phyloP scores from a whole-genome alignment of 2,888 invertebrate genomes.

The Tuberolachnus salignus region DNA sequence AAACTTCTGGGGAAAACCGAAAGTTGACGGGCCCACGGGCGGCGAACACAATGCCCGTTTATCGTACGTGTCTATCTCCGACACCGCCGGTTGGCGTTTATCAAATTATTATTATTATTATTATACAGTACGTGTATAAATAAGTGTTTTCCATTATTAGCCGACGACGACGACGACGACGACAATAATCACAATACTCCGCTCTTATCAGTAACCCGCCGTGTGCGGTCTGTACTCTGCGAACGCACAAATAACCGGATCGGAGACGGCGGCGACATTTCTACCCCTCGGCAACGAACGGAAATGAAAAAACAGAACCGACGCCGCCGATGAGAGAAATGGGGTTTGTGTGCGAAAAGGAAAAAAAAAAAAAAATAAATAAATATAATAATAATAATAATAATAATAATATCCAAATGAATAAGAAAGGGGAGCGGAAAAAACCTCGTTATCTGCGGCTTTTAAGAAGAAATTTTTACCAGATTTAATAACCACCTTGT shows the following conservation, averaged over 20 bases:
- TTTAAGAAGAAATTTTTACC: slow-evolving; percentile 53
- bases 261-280: slow-evolving; percentile 3
- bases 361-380: too few species aligned
- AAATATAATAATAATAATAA: slow-evolving; percentile 27
- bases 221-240: background rate
- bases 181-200: slow-evolving; percentile 31
- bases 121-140: slow-evolving; percentile 25
- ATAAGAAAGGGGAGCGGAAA: slow-evolving; percentile 20
- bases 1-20: slow-evolving; percentile 55
- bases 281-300: slow-evolving; percentile 35
- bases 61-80: slow-evolving; percentile 54
- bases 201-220: slow-evolving; percentile 48
- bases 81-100: slow-evolving; percentile 13
- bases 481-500: slow-evolving; percentile 45
- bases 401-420: slow-evolving; percentile 45
- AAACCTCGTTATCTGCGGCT: slow-evolving; percentile 52
- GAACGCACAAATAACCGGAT: slow-evolving; percentile 46
- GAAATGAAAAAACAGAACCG: slow-evolving; percentile 53
- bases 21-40: slow-evolving; percentile 46
- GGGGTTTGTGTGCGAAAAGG: background rate
- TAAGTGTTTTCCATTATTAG: slow-evolving; percentile 52
- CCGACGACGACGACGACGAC: background rate
- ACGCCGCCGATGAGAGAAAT: background rate
- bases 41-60: background rate
- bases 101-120: background rate